Conservation (phyloP, 2,797 vertebrate genomes). For the Etheostoma nigrum region DNA sequence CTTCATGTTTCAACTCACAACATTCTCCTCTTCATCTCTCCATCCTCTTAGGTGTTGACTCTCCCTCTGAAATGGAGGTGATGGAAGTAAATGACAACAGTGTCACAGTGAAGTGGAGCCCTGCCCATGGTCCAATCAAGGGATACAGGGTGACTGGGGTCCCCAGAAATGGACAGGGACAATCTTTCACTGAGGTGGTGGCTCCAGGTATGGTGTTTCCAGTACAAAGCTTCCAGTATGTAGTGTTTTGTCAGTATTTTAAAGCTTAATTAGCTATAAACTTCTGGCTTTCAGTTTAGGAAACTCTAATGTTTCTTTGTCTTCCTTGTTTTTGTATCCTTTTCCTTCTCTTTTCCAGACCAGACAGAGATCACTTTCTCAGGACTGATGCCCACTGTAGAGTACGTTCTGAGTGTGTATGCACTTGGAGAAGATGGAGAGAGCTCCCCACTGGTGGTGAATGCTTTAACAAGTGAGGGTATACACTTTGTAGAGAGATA, state of each 20-base stretch:
- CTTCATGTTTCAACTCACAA: background rate
- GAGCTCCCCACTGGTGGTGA: slow-evolving; percentile 91
- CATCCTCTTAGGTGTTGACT: slow-evolving; percentile 87
- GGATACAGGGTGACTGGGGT: slow-evolving; percentile 93
- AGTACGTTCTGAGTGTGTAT: slow-evolving; percentile 92
- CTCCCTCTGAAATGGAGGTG: slow-evolving; percentile 93
- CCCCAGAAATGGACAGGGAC: slow-evolving; percentile 90
- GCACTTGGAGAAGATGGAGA: slow-evolving; percentile 91
- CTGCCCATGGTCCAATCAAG: slow-evolving; percentile 91
- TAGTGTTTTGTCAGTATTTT: background rate
- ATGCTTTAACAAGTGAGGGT: slow-evolving; percentile 86
- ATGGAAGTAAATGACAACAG: slow-evolving; percentile 92
- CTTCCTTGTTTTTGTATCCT: background rate
- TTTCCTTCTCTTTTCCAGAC: slow-evolving; percentile 80
- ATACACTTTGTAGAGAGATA: background rate
- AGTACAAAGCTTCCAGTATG: background rate
- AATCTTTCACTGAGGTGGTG: slow-evolving; percentile 87
- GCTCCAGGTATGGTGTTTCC: slow-evolving; percentile 88
- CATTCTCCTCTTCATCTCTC: background rate
- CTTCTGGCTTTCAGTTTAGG: background rate
- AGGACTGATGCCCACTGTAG: slow-evolving; percentile 93
- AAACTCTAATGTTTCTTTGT: background rate
- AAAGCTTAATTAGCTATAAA: background rate
- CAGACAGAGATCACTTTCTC: slow-evolving; percentile 95
- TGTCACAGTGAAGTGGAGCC: slow-evolving; percentile 94